A percentile compares a stretch with the other conserved stretches of the same genome.
Evolutionary conservation across 37 sponge, comb jelly and placozoan species (phyloP).

Genomic region (Ianthella basta): DNA sequence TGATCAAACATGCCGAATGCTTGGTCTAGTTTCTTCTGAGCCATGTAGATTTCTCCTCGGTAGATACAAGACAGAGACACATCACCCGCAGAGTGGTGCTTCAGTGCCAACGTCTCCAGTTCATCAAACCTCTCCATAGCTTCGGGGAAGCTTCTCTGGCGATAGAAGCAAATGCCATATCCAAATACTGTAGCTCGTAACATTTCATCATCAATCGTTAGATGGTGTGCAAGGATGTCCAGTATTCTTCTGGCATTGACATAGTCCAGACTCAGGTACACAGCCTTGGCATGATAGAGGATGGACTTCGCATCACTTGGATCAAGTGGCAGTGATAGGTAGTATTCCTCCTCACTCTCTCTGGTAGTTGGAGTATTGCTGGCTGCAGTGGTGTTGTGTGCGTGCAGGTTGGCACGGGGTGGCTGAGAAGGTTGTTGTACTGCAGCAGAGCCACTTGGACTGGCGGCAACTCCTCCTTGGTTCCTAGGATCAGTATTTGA

Average conservation of each 20-base stretch:
- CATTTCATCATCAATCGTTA: not conserved
- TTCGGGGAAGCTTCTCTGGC: not conserved
- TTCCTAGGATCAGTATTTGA: too few relatives aligned
- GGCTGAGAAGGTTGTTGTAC: too few relatives aligned
- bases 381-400: too few relatives aligned
- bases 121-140: slow-evolving; percentile 28
- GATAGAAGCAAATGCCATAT: slow-evolving; percentile 26
- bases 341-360: not conserved
- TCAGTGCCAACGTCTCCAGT: slow-evolving; percentile 4
- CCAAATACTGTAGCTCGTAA: slow-evolving; percentile 28
- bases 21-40: slow-evolving; percentile 2
- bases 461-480: too few relatives aligned
- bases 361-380: too few relatives aligned
- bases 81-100: slow-evolving; percentile 31
- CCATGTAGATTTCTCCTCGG: slow-evolving; percentile 57
- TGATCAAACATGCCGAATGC: slow-evolving; percentile 40
- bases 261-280: slow-evolving; percentile 19
- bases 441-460: too few relatives aligned
- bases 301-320: not conserved
- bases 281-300: slow-evolving; percentile 8
- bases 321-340: not conserved
- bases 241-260: not conserved
- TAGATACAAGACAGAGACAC: slow-evolving; percentile 45
- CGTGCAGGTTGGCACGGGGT: too few relatives aligned
- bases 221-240: not conserved